A percentile compares a stretch with the other conserved stretches of the same genome.
These are phyloP conservation scores for Zosterops japonicus DNA, from an alignment of 2,113 vertebrate genomes.

Conservation along the genomic window DNA sequence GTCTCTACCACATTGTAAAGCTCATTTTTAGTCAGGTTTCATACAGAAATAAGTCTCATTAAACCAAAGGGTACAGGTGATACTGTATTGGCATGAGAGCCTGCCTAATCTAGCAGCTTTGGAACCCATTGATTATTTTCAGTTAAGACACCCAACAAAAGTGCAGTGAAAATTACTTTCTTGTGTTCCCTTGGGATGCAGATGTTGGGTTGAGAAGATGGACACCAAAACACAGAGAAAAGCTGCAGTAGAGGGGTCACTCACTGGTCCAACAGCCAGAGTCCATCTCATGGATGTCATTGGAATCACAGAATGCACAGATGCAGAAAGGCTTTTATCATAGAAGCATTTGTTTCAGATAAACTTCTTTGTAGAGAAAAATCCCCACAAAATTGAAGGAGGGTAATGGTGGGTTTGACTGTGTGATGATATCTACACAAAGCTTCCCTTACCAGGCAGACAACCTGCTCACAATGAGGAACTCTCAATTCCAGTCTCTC, in stretches of 20 bases:
- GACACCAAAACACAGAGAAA: not conserved
- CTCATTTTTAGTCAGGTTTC: not conserved
- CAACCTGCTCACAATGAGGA: not conserved
- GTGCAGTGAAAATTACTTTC: not conserved
- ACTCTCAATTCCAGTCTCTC: not conserved
- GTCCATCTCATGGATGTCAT: fast-evolving
- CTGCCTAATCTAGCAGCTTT: not conserved
- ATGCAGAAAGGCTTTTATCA: not conserved
- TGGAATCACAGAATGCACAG: not conserved
- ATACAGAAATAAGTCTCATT: not conserved
- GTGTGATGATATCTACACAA: not conserved
- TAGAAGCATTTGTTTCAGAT: not conserved
- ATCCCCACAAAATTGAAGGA: fast-evolving
- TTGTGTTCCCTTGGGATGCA: fast-evolving
- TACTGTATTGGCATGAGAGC: not conserved
- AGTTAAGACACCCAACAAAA: not conserved
- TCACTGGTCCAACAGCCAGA: not conserved
- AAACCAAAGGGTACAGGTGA: not conserved
- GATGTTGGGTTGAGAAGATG: not conserved
- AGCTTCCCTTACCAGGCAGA: not conserved
- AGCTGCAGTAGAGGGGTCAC: not conserved
- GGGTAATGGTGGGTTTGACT: not conserved
- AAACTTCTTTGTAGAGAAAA: not conserved
- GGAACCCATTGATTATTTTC: not conserved
- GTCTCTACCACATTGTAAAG: not conserved